Percentiles rank a stretch among this genome's conserved stretches.
Conservation (phyloP, 2,797 vertebrate species). For the Phalanger gymnotis region DNA sequence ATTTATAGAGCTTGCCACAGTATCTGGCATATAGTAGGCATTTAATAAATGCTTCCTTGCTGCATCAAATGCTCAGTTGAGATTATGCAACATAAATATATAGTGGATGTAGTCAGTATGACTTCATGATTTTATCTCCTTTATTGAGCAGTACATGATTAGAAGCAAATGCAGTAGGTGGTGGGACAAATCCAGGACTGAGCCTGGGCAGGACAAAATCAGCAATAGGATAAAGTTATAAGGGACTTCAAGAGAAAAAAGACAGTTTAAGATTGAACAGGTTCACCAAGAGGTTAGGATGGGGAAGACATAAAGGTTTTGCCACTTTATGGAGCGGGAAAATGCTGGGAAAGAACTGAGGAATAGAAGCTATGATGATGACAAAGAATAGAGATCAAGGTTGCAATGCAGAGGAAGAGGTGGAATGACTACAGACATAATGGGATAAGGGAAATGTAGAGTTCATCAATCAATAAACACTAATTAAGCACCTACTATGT, state of each 20-base stretch:
- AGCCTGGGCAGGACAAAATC: not conserved
- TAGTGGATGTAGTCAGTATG: not conserved
- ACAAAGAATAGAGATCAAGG: not conserved
- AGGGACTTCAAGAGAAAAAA: not conserved
- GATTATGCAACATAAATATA: not conserved
- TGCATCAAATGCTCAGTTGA: not conserved
- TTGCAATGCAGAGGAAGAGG: not conserved
- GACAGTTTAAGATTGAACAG: not conserved
- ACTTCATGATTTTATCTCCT: not conserved
- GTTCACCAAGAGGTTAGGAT: not conserved
- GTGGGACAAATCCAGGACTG: not conserved
- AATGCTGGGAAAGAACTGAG: too few species aligned
- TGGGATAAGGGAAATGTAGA: not conserved
- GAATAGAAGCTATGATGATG: too few species aligned
- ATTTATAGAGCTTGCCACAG: too few species aligned
- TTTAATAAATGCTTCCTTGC: not conserved
- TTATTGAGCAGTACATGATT: not conserved
- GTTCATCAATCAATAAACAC: not conserved
- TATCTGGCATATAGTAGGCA: too few species aligned
- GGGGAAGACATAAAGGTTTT: too few species aligned
- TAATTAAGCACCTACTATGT: not conserved
- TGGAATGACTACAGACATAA: not conserved
- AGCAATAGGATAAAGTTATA: not conserved
- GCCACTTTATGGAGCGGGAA: too few species aligned
- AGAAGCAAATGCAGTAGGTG: not conserved